Evolutionary conservation across 2,797 vertebrate genomes (phyloP), one percentile per base, ranked within the genome.

Genomic region (Ispidina lecontei): DNA sequence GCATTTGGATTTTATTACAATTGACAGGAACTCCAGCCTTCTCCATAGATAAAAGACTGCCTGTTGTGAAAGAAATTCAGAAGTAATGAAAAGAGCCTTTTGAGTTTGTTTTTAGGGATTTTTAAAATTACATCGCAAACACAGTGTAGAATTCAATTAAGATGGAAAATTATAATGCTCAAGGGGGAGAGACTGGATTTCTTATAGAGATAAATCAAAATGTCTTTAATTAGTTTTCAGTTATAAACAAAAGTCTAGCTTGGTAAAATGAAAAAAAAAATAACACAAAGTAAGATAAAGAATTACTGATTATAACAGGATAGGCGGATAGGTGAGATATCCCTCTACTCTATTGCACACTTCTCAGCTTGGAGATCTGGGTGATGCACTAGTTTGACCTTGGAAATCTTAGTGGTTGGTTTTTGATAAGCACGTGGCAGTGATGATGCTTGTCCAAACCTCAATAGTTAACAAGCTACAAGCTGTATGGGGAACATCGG

Each of bases 1-100:
- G 93, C 95, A 86, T 95, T 95, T 96, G 93, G 89, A 93, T 97
- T 95, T 96, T 96, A 97, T 95, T 96, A 70, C 94, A 91, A 94
- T 93, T 96, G 96, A 96, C 96, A 95, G 96, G 86, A 93, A 83
- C 91, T 91, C 86, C 84, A 84, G 89, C 76, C 79, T 94, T 91
- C 90, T 94, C 93, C 54, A 44, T 54, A 92, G 79, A 94, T 85
- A 91, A 96, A 95, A 83, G 14, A 23, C 59, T 41, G 84, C 62
- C 69, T 85, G 29, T 78, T 86, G 64, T 68, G 85, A 71, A 93
- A 88, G 84, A 92, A 93, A 93, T 75, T 79, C 47, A 35, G 62
- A 91, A 95, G 74, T 85, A 85, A 93, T 77, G 84, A 91, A 94
- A 92, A 89, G 69, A 94, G 69, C 37, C 79, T 94, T 94, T 81